Evolutionary conservation across 2,888 invertebrate genomes (phyloP).

Genomic region (Drosophila diplacantha): DNA sequence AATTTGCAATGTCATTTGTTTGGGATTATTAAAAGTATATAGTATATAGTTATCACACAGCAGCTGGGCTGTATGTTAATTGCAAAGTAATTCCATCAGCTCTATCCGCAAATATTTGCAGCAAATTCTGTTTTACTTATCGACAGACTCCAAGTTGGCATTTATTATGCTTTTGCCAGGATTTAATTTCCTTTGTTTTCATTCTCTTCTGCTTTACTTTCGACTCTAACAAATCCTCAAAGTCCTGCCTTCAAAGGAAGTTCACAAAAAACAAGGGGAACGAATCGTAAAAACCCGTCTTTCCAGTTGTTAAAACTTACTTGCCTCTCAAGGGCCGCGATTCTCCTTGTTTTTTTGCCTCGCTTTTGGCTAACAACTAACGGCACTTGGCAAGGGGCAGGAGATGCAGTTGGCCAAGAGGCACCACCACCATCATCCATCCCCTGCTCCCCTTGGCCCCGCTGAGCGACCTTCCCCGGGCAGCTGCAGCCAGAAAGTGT

Average conservation of each 20-base stretch:
- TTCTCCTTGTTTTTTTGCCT: constrained; percentile 21
- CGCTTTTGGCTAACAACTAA: constrained; percentile 50
- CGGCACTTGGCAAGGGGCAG: constrained; percentile 45
- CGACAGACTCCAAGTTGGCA: constrained; percentile 6
- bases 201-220: constrained; percentile 19
- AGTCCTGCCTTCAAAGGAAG: constrained; percentile 33
- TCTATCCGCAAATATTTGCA: constrained; percentile 20
- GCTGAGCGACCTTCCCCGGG: constrained; percentile 43
- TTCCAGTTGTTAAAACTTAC: constrained; percentile 39
- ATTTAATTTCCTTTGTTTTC: constrained; percentile 33
- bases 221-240: constrained; percentile 36
- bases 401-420: constrained; percentile 39
- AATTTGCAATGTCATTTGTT: constrained; percentile 14
- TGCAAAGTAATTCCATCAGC: constrained; percentile 1
- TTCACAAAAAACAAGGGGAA: constrained; percentile 4
- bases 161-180: constrained; percentile 19
- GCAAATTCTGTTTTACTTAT: background rate
- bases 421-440: constrained; percentile 7
- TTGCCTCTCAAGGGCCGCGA: constrained; percentile 36
- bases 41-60: background rate
- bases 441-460: background rate
- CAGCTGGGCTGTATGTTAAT: constrained; percentile 11
- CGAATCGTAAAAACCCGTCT: constrained; percentile 30
- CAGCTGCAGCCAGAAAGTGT: constrained; percentile 56
- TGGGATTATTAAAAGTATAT: constrained; percentile 12